Base-by-base conservation (phyloP, 2,113 vertebrate species). In the Sturnus vulgaris region DNA sequence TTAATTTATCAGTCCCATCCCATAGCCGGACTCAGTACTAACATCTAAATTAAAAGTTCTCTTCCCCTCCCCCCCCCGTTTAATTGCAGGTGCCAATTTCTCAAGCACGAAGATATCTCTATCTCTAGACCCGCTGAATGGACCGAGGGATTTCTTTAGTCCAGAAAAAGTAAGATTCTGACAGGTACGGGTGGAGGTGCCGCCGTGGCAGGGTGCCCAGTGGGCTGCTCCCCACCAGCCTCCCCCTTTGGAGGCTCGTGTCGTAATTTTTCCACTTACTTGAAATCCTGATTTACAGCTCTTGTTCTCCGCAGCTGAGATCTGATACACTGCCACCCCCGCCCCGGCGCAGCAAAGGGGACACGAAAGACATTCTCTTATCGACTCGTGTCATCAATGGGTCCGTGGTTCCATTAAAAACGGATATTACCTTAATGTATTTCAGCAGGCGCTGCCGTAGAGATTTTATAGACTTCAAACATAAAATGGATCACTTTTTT, bases 321-420 rank as follows among this genome's bases (percentile, higher is more conserved):
- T 3, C 4, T 3, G 39, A 19, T 16, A 14, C 11, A 11, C 17
- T 0, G 7, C 12, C 42, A 27, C 4, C n/a, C 20, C 30, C 7
- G 0, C 14, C 15, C 31, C 3, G 2, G 11, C 0, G 0, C 31
- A 40, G 49, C 16, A 42, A 60, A 10, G 35, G 21, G 16, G 19
- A 35, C 18, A 59, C 10, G 1, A 59, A 40, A 47, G 15, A 21
- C 8, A 1, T 7, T 22, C 5, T 6, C 7, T 50, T 5, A 14
- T 0, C 25, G 31, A 53, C 14, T 28, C 28, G 0, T 8, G 22
- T 8, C n/a, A 15, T 5, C 39, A 19, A 0, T 2, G 21, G 13
- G 16, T 2, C 22, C 15, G 24, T 3, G 3, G 13, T 25, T 9
- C 22, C 44, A 21, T 8, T 31, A 40, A 50, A 66, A 55, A 3